phyloP scores from a whole-genome alignment of 2,888 invertebrate species.

The Thymelicus acteon region DNA sequence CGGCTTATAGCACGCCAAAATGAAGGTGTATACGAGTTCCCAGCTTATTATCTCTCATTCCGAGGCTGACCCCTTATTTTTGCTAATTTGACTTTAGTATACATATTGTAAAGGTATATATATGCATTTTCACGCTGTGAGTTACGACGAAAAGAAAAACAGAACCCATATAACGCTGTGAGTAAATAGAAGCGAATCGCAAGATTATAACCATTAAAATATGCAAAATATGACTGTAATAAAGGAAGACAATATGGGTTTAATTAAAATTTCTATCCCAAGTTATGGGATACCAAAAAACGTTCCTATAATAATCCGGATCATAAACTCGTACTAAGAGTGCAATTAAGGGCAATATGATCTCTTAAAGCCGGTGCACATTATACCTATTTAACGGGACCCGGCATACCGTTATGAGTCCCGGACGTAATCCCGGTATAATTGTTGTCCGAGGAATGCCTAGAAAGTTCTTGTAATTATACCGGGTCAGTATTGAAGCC shows the following conservation, averaged over 20 bases:
- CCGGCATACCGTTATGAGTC: constrained; percentile 75
- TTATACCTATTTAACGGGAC: constrained; percentile 80
- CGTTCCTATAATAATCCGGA: constrained; percentile 49
- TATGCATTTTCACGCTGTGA: not conserved
- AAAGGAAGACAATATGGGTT: constrained; percentile 28
- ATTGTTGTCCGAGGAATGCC: constrained; percentile 79
- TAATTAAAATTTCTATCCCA: constrained; percentile 32
- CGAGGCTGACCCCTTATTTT: too few relatives aligned
- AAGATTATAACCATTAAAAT: not conserved
- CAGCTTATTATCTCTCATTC: too few relatives aligned
- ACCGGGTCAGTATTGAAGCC: constrained; percentile 50
- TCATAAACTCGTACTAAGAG: constrained; percentile 74
- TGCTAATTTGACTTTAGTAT: too few relatives aligned
- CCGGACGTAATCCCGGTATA: constrained; percentile 74
- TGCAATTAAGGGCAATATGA: constrained; percentile 77
- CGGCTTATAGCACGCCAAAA: too few relatives aligned
- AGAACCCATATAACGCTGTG: not conserved
- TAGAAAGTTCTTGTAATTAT: constrained; percentile 70
- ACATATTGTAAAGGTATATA: too few relatives aligned
- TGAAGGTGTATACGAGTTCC: too few relatives aligned
- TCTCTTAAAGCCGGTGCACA: constrained; percentile 75
- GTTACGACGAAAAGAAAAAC: not conserved
- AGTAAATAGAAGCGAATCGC: not conserved
- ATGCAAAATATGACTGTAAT: constrained; percentile 2
- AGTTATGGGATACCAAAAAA: constrained; percentile 33